phyloP scores from a whole-genome alignment of 2,797 vertebrate species.

The Luscinia megarhynchos region DNA sequence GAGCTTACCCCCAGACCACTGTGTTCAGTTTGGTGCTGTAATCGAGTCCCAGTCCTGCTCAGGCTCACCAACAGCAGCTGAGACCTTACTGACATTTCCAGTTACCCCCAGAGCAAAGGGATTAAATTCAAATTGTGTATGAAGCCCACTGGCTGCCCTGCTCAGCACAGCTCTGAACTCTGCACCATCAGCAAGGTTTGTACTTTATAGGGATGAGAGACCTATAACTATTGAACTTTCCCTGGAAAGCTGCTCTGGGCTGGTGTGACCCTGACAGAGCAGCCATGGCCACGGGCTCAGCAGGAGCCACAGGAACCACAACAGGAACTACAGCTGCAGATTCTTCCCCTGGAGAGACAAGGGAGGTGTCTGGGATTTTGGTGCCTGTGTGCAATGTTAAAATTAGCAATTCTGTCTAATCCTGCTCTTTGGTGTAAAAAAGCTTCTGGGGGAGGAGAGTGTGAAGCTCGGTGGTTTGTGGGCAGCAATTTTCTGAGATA shows the following conservation, averaged over 20 bases:
- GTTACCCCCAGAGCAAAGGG: not conserved
- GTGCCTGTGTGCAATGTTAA: not conserved
- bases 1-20: not conserved
- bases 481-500: not conserved
- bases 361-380: not conserved
- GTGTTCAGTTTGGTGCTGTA: too few relatives aligned
- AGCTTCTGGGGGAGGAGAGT: not conserved
- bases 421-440: not conserved
- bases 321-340: not conserved
- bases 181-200: not conserved
- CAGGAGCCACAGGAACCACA: not conserved
- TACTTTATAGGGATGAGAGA: not conserved
- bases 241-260: not conserved
- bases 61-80: not conserved
- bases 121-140: not conserved
- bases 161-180: not conserved
- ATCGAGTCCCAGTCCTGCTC: accelerated
- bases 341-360: not conserved
- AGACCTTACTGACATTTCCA: not conserved
- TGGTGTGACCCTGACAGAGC: not conserved
- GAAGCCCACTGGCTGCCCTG: not conserved
- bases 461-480: not conserved
- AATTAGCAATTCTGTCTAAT: not conserved
- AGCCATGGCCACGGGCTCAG: accelerated
- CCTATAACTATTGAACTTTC: not conserved